Base-by-base conservation (phyloP, 2,888 invertebrate species). In the Dugesia japonica region DNA sequence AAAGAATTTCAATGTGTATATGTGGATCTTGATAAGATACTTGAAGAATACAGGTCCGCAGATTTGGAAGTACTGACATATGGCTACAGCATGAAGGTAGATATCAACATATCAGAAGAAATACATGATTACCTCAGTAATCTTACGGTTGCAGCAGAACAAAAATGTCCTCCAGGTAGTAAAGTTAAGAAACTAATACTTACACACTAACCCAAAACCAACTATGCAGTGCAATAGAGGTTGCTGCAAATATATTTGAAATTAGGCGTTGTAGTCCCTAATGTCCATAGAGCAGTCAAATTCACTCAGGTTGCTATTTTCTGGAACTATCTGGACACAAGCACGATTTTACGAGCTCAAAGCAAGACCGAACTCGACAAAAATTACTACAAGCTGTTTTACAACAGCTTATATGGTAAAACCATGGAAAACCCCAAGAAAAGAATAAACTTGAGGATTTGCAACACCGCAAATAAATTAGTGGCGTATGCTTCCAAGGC, bases 341-440 rank as follows among this genome's bases (percentile, higher is more conserved):
- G 79, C 78, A 79, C 77, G 76, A 78, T 77, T 72, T 80, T 20
- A 79, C 77, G 82, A n/a, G n/a, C n/a, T n/a, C n/a, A n/a, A n/a
- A n/a, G n/a, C n/a, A n/a, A n/a, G n/a, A 71, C 81, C 79, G 79
- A 33, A 79, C 17, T 81, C 78, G 81, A 81, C 75, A 84, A 82
- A 79, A 80, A 81, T 78, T 81, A 84, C 1, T 75, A 33, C 9
- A 75, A 75, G 26, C 71, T 75, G 1, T 42, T 71, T 7, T 72
- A 75, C 9, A 75, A 75, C 27, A 28, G 27, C 4, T 4, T 72
- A 17, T 72, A 28, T 20, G 72, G 72, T 17, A 72, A 72, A 20
- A 20, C 72, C 17, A 23, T 85, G 82, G 84, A 85, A 79, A 85
- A 85, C 80, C 81, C 83, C 13, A 79, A 82, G 33, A 85, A 84